Conservation (phyloP, 2,888 invertebrate species). For the Endomychus coccineus region DNA sequence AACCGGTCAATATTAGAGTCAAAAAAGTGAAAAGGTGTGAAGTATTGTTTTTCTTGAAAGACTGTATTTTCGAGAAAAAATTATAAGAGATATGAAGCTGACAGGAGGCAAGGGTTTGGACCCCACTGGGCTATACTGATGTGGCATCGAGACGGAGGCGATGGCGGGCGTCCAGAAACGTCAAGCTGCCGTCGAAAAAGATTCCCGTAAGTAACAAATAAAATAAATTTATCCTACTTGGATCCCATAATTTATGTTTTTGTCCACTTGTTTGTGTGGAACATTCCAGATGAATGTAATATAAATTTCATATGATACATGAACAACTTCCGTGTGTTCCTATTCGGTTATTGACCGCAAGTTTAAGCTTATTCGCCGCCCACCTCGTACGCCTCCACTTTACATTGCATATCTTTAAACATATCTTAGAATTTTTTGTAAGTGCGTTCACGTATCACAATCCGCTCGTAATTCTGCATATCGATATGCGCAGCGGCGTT, state of each 20-base stretch:
- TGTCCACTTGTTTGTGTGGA: not conserved
- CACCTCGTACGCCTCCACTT: conserved; percentile 23
- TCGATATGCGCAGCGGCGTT: conserved; percentile 9
- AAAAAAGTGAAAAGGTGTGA: too few relatives aligned
- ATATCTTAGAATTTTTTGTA: conserved; percentile 10
- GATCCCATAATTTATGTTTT: conserved; percentile 6
- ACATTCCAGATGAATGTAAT: too few relatives aligned
- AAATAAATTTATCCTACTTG: conserved; percentile 15
- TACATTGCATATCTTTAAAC: conserved; percentile 10
- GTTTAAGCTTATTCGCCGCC: conserved; percentile 32
- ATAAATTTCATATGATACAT: too few relatives aligned
- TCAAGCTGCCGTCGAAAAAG: conserved; percentile 44
- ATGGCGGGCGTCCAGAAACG: conserved; percentile 44
- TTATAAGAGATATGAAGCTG: conserved; percentile 1
- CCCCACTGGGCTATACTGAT: conserved; percentile 44
- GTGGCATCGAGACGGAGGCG: conserved; percentile 42
- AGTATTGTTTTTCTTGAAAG: too few relatives aligned
- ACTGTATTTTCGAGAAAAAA: too few relatives aligned
- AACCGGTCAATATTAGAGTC: conserved; percentile 42
- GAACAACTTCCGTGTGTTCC: conserved; percentile 27
- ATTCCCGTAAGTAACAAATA: conserved; percentile 38
- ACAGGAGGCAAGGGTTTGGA: conserved; percentile 35
- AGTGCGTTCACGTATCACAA: conserved; percentile 13
- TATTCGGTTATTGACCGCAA: conserved; percentile 35
- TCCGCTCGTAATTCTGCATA: conserved; percentile 6